Base-by-base conservation (phyloP, 2,888 invertebrate genomes). In the Callimorpha dominula region DNA sequence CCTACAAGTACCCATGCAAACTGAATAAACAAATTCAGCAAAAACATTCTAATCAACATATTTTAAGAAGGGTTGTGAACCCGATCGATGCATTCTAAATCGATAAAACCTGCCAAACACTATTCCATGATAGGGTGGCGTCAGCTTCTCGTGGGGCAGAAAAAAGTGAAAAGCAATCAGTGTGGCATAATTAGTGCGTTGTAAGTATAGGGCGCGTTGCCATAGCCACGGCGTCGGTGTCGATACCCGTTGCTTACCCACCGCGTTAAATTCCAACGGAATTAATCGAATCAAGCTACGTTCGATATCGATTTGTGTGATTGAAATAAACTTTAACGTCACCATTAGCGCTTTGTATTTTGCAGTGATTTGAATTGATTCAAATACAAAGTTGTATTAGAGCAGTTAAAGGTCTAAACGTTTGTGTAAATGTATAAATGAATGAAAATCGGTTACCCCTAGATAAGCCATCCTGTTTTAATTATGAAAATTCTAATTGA, bases 81-180 rank as follows among this genome's bases (percentile, higher is more conserved):
- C 74, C 75, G 80, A 80, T 85, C 84, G 87, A 88, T 86, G 85
- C 84, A 83, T 80, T 81, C 74, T 78, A 79, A 89, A 89, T 90
- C 89, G 88, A 90, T 89, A 89, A 87, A 89, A 89, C 82, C 85
- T 83, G 87, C 86, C 88, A 86, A 90, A 87, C 91, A 89, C 91
- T 93, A 91, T 84, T 84, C 84, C 87, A 87, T 88, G 90, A 92
- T 92, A 92, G 95, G 95, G 95, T 93, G 94, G 93, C 92, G 91
- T 91, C 92, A 91, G 92, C 89, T 92, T 94, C 95, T 95, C 92
- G 90, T 93, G 91, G 95, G 94, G 94, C 90, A 92, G 88, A 92
- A 94, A 94, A 95, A 95, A 93, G 93, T 93, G 92, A 94, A 95
- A 95, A 95, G 95, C 95, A 95, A 95, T 95, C 95, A 95, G 94